Evolutionary conservation across 1,140 invertebrate genomes (phyloP), one percentile per base, ranked within the genome.

Genomic region (Aphis gossypii): DNA sequence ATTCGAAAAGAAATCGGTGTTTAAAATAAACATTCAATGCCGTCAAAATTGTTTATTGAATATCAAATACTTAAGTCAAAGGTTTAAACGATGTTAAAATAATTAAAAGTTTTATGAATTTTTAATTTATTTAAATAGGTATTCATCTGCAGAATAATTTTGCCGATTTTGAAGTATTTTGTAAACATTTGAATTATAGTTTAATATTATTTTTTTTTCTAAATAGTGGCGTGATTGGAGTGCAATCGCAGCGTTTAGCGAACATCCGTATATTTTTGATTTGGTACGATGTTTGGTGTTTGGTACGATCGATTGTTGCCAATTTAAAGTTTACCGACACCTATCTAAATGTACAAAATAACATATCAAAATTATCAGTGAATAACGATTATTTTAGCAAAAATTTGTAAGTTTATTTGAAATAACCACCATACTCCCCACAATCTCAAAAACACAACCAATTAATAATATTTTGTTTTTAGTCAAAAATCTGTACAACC

Each of bases 401-500:
- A 35, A 76, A 7, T 68, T n/a, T n/a, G 60, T 76, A 14, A 76
- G 60, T 76, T n/a, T n/a, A 51, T 18, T 3, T 3, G 30, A 76
- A n/a, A 30, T 18, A 18, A 76, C 4, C 14, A 0, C 60, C 0
- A n/a, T 5, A n/a, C n/a, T n/a, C 11, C 0, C 14, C 5, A 4
- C 30, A 4, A 68, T 68, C 30, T 76, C 60, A 76, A n/a, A n/a
- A n/a, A 76, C 30, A 18, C 60, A 3, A n/a, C 1, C 14, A 76
- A n/a, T 76, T n/a, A 8, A 76, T 76, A n/a, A 35, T 76, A 76
- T 76, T 76, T 76, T 20, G 14, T 76, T n/a, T 76, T 76, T 35
- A 76, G 60, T n/a, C 60, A 18, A n/a, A 35, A 14, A 76, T 6
- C 60, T n/a, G 30, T 76, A 21, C 60, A 76, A 35, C 30, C 60